A percentile compares a stretch with the other conserved stretches of the same genome.
Evolutionary conservation across 2,888 invertebrate species (phyloP).

Genomic region (Drosophila histrio): DNA sequence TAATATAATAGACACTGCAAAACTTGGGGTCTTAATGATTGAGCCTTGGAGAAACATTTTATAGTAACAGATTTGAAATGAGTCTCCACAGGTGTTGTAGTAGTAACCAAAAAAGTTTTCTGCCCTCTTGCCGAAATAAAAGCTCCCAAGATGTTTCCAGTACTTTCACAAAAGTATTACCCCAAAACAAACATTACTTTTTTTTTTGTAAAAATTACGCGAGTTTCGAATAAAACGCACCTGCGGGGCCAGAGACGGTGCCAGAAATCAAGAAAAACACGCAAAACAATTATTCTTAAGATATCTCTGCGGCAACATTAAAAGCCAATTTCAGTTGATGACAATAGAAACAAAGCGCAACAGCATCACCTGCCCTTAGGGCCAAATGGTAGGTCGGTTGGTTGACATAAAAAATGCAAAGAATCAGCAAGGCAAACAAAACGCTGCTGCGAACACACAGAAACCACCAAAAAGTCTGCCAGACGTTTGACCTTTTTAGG

Average conservation of each 20-base stretch:
- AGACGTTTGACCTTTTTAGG: constrained; percentile 51
- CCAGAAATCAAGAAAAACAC: constrained; percentile 78
- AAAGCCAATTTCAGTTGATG: constrained; percentile 84
- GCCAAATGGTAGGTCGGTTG: constrained; percentile 22
- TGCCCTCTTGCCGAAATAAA: background rate
- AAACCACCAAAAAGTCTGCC: constrained; percentile 46
- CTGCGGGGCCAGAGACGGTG: constrained; percentile 55
- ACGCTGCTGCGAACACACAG: constrained; percentile 20
- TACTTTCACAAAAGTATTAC: constrained; percentile 29
- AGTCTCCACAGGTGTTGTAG: constrained; percentile 29
- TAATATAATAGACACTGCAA: background rate
- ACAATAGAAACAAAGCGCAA: constrained; percentile 77
- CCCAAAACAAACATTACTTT: constrained; percentile 61
- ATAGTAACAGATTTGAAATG: background rate
- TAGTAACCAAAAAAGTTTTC: constrained; percentile 36
- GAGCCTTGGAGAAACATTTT: background rate
- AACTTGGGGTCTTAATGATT: background rate
- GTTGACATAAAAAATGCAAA: constrained; percentile 65
- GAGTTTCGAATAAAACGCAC: constrained; percentile 62
- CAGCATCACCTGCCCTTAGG: constrained; percentile 69
- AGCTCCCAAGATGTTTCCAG: constrained; percentile 29
- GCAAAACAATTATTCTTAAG: constrained; percentile 84
- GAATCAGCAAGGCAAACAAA: constrained; percentile 80
- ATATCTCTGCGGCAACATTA: constrained; percentile 84
- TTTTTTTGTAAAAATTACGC: constrained; percentile 32